Percentiles rank a stretch among this genome's conserved stretches.
These are phyloP conservation scores for Orius insidiosus DNA, from an alignment of 1,140 invertebrate species.

Conservation along the genomic window DNA sequence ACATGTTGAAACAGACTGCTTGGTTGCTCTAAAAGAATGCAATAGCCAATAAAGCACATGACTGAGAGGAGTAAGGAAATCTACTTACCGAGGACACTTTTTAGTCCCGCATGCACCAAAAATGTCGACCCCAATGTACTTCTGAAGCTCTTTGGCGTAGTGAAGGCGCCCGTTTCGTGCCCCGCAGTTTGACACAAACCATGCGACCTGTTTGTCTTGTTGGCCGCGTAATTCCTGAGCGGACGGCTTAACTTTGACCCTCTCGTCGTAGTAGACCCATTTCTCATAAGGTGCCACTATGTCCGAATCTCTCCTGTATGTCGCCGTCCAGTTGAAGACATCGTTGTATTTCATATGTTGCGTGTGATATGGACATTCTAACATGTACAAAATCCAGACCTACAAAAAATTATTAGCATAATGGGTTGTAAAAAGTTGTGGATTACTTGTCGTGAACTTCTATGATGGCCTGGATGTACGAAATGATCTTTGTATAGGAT, in stretches of 20 bases:
- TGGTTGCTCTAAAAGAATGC: slow-evolving; percentile 29
- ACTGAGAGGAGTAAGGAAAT: not conserved
- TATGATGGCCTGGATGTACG: slow-evolving; percentile 43
- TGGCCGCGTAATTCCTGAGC: slow-evolving; percentile 63
- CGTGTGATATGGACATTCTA: slow-evolving; percentile 87
- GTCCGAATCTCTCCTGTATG: slow-evolving; percentile 82
- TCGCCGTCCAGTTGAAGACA: slow-evolving; percentile 88
- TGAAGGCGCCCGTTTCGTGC: slow-evolving; percentile 71
- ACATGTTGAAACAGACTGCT: slow-evolving; percentile 73
- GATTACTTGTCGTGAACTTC: slow-evolving; percentile 46
- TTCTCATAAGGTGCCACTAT: slow-evolving; percentile 90
- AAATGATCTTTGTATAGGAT: slow-evolving; percentile 79
- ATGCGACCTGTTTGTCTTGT: slow-evolving; percentile 90
- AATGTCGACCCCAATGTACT: slow-evolving; percentile 82
- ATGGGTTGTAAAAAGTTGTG: too few species aligned
- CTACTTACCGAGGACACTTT: slow-evolving; percentile 48
- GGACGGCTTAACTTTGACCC: slow-evolving; percentile 41
- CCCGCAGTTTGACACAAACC: slow-evolving; percentile 94
- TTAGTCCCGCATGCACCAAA: slow-evolving; percentile 79
- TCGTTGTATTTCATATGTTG: slow-evolving; percentile 62
- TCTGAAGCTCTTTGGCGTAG: slow-evolving; percentile 70
- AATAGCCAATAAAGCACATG: too few species aligned
- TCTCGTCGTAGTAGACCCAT: slow-evolving; percentile 70
- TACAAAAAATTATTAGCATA: too few species aligned
- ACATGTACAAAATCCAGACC: slow-evolving; percentile 80